phyloP scores from a whole-genome alignment of 2,113 vertebrate species.

The Cynopterus brachyotis region DNA sequence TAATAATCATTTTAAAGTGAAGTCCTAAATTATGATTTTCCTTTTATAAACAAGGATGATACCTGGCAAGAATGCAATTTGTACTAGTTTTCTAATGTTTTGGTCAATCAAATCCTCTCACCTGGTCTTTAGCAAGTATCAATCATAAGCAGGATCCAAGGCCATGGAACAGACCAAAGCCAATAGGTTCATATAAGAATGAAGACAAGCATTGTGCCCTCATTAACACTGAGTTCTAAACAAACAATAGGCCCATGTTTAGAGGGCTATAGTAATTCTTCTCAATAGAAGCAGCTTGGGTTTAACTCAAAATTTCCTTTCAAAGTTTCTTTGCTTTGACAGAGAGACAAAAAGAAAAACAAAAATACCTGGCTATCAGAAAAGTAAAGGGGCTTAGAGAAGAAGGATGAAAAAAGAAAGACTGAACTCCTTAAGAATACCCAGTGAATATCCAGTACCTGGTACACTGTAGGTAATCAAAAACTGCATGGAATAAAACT shows the following conservation, averaged over 20 bases:
- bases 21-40: conserved; percentile 14
- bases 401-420: not conserved
- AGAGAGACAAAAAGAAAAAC: conserved; percentile 52
- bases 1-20: conserved; percentile 46
- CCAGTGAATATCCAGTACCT: not conserved
- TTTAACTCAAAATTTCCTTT: conserved; percentile 56
- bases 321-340: conserved; percentile 55
- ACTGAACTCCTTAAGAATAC: not conserved
- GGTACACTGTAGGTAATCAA: not conserved
- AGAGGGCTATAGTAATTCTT: conserved; percentile 56
- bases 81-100: conserved; percentile 12
- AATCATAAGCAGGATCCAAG: conserved; percentile 40
- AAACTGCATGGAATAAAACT: not conserved
- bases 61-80: not conserved
- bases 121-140: conserved; percentile 56
- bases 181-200: conserved; percentile 50
- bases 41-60: conserved; percentile 23
- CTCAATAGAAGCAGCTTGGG: conserved; percentile 29
- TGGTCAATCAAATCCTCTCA: conserved; percentile 47
- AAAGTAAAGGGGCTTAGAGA: conserved; percentile 6
- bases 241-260: conserved; percentile 62
- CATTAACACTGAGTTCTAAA: conserved; percentile 71
- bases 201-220: conserved; percentile 69
- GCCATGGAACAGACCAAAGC: conserved; percentile 37
- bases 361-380: conserved; percentile 42